phyloP scores from a whole-genome alignment of 2,797 vertebrate genomes.

The Microchirus variegatus region DNA sequence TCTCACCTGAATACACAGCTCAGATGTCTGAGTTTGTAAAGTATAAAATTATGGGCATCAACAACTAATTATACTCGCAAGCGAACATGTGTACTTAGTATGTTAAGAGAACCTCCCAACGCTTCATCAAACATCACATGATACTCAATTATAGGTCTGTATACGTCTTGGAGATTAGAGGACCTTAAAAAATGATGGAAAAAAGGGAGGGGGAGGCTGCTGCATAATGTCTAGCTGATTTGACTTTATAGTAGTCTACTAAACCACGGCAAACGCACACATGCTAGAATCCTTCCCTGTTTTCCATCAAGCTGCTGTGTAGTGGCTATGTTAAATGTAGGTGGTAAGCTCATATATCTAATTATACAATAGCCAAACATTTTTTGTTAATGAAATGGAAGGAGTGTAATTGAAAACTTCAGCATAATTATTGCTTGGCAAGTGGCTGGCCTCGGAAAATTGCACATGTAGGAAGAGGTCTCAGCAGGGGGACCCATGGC shows the following conservation, averaged over 20 bases:
- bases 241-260: slow-evolving; percentile 69
- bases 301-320: slow-evolving; percentile 79
- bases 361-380: slow-evolving; percentile 86
- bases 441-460: slow-evolving; percentile 77
- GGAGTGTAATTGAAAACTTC: slow-evolving; percentile 85
- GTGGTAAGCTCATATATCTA: slow-evolving; percentile 86
- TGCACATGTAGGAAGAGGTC: slow-evolving; percentile 75
- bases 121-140: slow-evolving; percentile 68
- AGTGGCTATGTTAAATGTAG: slow-evolving; percentile 82
- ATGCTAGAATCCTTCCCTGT: slow-evolving; percentile 71
- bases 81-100: slow-evolving; percentile 54
- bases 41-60: slow-evolving; percentile 40
- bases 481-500: slow-evolving; percentile 71
- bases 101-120: slow-evolving; percentile 68
- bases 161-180: slow-evolving; percentile 68
- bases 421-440: slow-evolving; percentile 83
- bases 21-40: slow-evolving; percentile 37
- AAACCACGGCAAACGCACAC: slow-evolving; percentile 72
- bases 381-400: slow-evolving; percentile 87
- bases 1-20: slow-evolving; percentile 28
- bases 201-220: slow-evolving; percentile 52
- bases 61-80: slow-evolving; percentile 41
- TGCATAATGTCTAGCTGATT: slow-evolving; percentile 66
- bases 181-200: slow-evolving; percentile 59
- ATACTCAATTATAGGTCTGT: slow-evolving; percentile 72